Evolutionary conservation across 64 coral and sea anemone genomes (phyloP).

Genomic region (Trachythela sp.): DNA sequence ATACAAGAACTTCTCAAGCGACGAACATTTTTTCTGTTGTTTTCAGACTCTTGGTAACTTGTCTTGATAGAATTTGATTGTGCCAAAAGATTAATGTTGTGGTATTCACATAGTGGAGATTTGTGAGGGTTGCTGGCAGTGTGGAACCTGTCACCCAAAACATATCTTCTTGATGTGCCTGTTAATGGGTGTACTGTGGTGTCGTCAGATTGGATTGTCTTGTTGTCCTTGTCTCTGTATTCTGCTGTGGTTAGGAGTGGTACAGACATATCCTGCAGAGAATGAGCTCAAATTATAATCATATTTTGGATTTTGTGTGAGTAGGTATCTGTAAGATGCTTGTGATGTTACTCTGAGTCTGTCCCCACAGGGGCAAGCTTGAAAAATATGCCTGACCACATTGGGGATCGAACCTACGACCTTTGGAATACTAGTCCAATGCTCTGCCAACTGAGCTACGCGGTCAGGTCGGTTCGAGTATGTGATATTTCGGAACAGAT

Average conservation of each 20-base stretch:
- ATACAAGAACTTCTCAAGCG: background rate
- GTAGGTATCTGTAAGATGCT: no score
- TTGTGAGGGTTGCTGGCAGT: background rate
- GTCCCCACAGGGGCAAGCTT: no score
- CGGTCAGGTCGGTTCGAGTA: no score
- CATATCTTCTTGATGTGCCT: background rate
- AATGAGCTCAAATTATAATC: background rate
- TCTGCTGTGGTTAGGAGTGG: background rate
- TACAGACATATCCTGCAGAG: background rate
- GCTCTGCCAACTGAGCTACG: no score
- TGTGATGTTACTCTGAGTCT: no score
- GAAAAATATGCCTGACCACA: no score
- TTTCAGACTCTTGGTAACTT: no score
- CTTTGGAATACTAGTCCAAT: no score
- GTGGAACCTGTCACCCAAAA: background rate
- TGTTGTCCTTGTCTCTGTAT: background rate
- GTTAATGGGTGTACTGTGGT: background rate
- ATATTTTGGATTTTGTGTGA: no score
- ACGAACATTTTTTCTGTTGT: background rate
- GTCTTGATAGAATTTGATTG: background rate
- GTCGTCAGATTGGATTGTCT: background rate
- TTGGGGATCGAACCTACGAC: no score
- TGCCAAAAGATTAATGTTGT: background rate
- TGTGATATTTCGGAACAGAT: no score
- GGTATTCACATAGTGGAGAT: background rate